Percentiles rank a stretch among this genome's conserved stretches.
Conservation (phyloP, 2,888 invertebrate species). For the Ryuthela nishihirai region DNA sequence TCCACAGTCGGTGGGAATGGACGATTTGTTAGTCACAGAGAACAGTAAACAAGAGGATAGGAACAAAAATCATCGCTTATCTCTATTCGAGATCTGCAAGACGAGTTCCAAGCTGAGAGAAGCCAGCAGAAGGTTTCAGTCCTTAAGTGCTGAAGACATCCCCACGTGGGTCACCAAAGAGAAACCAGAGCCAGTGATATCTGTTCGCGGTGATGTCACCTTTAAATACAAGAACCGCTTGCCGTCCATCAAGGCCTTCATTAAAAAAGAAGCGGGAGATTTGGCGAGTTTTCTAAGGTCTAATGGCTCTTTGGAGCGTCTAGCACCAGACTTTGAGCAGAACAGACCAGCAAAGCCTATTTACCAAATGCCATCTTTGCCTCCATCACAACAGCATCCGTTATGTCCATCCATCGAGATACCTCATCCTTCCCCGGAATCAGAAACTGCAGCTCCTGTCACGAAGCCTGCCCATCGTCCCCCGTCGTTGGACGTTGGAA, state of each 20-base stretch:
- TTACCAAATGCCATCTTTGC: too few species aligned
- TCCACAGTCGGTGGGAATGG: too few species aligned
- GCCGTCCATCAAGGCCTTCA: constrained; percentile 34
- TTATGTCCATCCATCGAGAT: too few species aligned
- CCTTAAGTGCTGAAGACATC: constrained; percentile 33
- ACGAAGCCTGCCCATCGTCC: too few species aligned
- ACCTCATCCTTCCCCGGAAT: too few species aligned
- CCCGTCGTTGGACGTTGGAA: too few species aligned
- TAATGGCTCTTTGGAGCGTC: background rate
- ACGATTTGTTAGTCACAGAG: background rate
- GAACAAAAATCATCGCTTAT: too few species aligned
- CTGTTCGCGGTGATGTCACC: constrained; percentile 25
- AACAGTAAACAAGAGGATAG: background rate
- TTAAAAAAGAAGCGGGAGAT: constrained; percentile 25
- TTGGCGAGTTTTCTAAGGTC: constrained; percentile 25
- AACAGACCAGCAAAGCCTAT: constrained; percentile 6
- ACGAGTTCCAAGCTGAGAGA: constrained; percentile 2
- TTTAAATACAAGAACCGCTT: constrained; percentile 28
- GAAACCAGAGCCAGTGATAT: constrained; percentile 29
- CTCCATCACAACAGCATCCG: too few species aligned
- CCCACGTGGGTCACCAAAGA: constrained; percentile 35
- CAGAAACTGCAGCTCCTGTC: too few species aligned
- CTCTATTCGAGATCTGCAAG: too few species aligned
- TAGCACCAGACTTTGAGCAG: background rate
- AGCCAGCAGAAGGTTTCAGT: constrained; percentile 26